Conservation (phyloP, 2,113 vertebrate genomes). For the Urocynchramus pylzowi region DNA sequence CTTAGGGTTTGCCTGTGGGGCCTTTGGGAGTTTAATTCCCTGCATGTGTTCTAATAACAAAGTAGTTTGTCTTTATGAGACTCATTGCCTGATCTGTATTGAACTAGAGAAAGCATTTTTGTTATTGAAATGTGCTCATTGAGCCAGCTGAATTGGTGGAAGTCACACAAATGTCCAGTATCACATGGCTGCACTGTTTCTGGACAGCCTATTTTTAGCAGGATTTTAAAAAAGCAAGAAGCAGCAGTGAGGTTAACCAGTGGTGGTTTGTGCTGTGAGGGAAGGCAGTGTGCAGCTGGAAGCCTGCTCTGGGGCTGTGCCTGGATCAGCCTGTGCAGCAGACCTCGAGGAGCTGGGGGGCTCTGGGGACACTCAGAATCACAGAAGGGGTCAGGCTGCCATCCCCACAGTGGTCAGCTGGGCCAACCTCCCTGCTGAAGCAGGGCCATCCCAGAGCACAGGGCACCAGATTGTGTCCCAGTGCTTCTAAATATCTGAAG, state of each 20-base stretch:
- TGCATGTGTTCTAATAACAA: neutral
- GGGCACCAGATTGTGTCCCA: neutral
- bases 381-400: neutral
- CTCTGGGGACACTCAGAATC: rapidly evolving
- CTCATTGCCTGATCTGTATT: neutral
- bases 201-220: neutral
- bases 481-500: too few relatives aligned
- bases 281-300: neutral
- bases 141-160: conserved; percentile 17
- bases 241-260: neutral
- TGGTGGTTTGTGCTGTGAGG: neutral
- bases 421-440: neutral
- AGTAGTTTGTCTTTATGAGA: neutral
- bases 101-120: neutral
- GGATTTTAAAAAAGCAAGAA: neutral
- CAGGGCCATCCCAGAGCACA: neutral
- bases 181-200: neutral
- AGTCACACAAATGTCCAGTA: neutral
- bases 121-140: neutral
- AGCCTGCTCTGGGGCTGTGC: neutral
- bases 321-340: neutral
- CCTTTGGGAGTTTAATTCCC: neutral
- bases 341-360: neutral
- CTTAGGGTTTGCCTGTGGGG: neutral
- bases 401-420: neutral